These are phyloP conservation scores for Blastobasis adustella DNA, from an alignment of 2,888 invertebrate species.

Conservation along the genomic window DNA sequence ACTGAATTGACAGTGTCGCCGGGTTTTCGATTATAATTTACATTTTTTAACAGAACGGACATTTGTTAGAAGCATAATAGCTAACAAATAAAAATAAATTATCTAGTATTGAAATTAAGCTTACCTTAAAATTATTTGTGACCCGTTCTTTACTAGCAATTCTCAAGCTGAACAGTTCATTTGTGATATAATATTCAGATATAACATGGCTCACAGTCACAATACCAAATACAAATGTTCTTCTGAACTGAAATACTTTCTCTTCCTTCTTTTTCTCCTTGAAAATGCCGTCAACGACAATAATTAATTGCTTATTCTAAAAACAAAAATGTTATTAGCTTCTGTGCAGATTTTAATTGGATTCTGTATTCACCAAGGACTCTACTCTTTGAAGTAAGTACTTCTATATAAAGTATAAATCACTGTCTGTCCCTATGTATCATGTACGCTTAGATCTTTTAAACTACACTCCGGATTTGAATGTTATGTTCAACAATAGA, in stretches of 20 bases:
- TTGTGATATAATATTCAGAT: conserved; percentile 29
- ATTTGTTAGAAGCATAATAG: background rate
- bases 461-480: background rate
- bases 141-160: conserved; percentile 32
- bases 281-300: conserved; percentile 47
- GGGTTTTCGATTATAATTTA: no score
- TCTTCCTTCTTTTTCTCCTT: conserved; percentile 27
- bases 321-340: conserved; percentile 14
- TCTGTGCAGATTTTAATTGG: background rate
- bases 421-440: background rate
- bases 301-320: conserved; percentile 33
- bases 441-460: background rate
- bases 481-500: no score
- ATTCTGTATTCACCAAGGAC: background rate
- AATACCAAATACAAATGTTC: conserved; percentile 39
- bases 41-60: background rate
- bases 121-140: conserved; percentile 45
- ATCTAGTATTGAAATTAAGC: background rate
- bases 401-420: background rate
- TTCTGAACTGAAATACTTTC: conserved; percentile 36
- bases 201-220: conserved; percentile 12
- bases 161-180: conserved; percentile 42
- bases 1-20: background rate
- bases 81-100: background rate
- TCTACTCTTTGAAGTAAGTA: background rate